Conservation (phyloP, 2,888 invertebrate species). For the Drosophila stalkeri region DNA sequence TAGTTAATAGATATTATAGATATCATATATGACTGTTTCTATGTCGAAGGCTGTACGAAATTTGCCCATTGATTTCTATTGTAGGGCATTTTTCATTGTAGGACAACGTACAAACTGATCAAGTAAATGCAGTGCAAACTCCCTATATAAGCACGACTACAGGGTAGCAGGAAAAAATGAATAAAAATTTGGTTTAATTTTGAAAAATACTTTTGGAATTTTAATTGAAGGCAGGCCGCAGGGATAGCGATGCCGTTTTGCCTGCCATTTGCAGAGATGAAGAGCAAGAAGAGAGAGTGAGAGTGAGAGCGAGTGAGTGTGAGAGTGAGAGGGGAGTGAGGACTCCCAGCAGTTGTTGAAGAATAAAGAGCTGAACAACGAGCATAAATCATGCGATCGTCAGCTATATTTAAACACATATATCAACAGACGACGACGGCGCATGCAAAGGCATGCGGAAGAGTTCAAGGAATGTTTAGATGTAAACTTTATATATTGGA, state of each 20-base stretch:
- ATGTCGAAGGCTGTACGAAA: not conserved
- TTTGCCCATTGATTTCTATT: not conserved
- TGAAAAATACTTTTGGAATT: conserved; percentile 64
- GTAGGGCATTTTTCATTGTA: too few relatives aligned
- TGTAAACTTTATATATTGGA: not conserved
- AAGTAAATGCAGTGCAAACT: not conserved
- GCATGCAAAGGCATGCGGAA: conserved; percentile 49
- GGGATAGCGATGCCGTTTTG: conserved; percentile 3
- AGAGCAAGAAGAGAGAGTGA: not conserved
- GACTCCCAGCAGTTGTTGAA: not conserved
- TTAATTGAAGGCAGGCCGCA: conserved; percentile 58
- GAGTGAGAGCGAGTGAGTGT: not conserved
- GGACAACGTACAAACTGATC: too few relatives aligned
- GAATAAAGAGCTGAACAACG: conserved; percentile 8
- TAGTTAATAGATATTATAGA: too few relatives aligned
- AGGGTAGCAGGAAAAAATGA: conserved; percentile 2
- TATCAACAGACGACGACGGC: conserved; percentile 20
- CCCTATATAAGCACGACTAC: not conserved
- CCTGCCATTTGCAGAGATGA: conserved; percentile 17
- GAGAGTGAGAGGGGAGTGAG: not conserved
- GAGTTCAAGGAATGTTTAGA: conserved; percentile 40
- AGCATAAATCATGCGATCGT: conserved; percentile 63
- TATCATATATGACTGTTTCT: not conserved
- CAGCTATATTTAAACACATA: conserved; percentile 44
- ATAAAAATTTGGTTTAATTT: conserved; percentile 1